Evolutionary conservation across 2,797 vertebrate species (phyloP).

Genomic region (Tangara arthus): DNA sequence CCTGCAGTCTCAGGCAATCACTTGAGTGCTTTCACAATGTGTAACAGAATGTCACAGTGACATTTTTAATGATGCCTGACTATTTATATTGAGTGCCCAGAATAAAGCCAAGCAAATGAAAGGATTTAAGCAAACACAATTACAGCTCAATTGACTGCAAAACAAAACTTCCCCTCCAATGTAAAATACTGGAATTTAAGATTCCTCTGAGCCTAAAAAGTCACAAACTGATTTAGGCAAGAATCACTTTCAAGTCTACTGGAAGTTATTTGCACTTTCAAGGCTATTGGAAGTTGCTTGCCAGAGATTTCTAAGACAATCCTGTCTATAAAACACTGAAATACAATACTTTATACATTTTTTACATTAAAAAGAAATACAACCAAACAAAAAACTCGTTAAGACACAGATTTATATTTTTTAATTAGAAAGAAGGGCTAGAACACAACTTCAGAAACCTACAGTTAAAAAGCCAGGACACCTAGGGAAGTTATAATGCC

Average conservation of each 20-base stretch:
- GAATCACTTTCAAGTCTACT: neutral
- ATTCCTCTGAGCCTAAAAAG: neutral
- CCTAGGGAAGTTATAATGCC: neutral
- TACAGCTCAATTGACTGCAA: neutral
- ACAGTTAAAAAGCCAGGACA: neutral
- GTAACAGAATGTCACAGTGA: neutral
- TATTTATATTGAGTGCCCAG: neutral
- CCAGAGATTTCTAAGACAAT: neutral
- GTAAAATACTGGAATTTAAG: neutral
- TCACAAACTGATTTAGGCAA: neutral
- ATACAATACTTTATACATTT: neutral
- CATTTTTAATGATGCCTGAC: neutral
- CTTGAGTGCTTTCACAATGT: neutral
- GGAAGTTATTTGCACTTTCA: neutral
- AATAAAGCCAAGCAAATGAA: slow-evolving; percentile 20
- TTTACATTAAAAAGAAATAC: neutral
- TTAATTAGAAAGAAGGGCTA: neutral
- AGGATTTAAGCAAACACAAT: slow-evolving; percentile 23
- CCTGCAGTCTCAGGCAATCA: slow-evolving; percentile 2
- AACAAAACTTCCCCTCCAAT: neutral
- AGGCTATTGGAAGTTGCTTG: neutral
- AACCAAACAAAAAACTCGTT: neutral
- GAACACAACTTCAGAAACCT: neutral
- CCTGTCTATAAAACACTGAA: neutral
- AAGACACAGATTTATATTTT: neutral